A percentile compares a stretch with the other conserved stretches of the same genome.
These are phyloP conservation scores for Myrmecobius fasciatus DNA, from an alignment of 2,113 vertebrate genomes.

Conservation along the genomic window DNA sequence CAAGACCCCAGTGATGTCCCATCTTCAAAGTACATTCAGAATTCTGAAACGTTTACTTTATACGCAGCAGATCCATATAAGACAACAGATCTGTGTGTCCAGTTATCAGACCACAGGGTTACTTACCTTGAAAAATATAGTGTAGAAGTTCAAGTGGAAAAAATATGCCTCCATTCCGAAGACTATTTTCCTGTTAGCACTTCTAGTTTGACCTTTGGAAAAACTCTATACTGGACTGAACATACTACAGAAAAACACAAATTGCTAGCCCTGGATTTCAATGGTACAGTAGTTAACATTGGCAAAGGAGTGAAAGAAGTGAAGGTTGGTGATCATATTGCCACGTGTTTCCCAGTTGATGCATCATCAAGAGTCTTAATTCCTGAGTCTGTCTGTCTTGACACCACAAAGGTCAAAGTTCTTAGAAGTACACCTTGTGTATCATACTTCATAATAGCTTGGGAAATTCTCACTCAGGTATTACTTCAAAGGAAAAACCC, in stretches of 20 bases:
- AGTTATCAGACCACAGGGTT: conserved; percentile 31
- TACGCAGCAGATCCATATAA: conserved; percentile 85
- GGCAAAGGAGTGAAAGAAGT: conserved; percentile 83
- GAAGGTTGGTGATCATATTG: conserved; percentile 87
- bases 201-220: conserved; percentile 85
- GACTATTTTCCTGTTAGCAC: conserved; percentile 90
- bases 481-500: conserved; percentile 76
- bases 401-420: conserved; percentile 80
- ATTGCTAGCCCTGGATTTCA: conserved; percentile 89
- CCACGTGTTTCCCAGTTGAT: conserved; percentile 86
- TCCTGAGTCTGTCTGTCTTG: conserved; percentile 85
- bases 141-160: conserved; percentile 85
- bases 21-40: not conserved
- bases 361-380: conserved; percentile 82
- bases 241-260: conserved; percentile 80
- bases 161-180: conserved; percentile 86
- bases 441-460: conserved; percentile 88
- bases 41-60: conserved; percentile 80
- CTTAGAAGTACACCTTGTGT: conserved; percentile 86
- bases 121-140: conserved; percentile 66
- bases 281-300: conserved; percentile 85
- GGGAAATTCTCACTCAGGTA: conserved; percentile 84
- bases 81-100: conserved; percentile 80
- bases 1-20: conserved; percentile 40
- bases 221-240: conserved; percentile 88